Conservation (phyloP, 2,888 invertebrate genomes). For the Julus scanicus region DNA sequence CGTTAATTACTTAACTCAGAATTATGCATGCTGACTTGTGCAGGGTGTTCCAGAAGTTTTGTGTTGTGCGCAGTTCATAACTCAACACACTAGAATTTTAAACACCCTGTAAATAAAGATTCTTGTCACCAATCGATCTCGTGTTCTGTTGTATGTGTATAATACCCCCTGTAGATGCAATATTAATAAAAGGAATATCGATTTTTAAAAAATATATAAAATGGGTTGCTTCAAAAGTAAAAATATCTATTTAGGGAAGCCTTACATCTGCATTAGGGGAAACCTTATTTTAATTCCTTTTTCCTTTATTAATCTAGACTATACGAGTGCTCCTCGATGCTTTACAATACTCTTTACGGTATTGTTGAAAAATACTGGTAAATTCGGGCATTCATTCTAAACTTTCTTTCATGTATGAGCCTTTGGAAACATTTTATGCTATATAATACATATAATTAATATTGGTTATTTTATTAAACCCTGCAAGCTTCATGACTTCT, state of each 20-base stretch:
- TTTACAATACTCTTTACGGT: no score
- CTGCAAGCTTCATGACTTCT: no score
- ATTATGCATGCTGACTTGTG: background rate
- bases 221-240: background rate
- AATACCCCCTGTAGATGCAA: background rate
- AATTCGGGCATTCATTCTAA: no score
- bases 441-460: no score
- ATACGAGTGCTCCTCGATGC: background rate
- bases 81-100: background rate
- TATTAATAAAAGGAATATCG: constrained; percentile 28
- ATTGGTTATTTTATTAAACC: no score
- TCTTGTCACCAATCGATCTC: background rate
- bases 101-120: background rate
- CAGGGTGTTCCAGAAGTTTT: background rate
- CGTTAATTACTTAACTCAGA: background rate
- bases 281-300: background rate
- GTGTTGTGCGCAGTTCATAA: background rate
- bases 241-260: background rate
- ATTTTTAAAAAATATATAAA: constrained; percentile 13
- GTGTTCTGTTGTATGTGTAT: background rate
- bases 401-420: no score
- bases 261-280: background rate
- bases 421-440: no score
- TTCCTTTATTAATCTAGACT: background rate
- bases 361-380: no score